Conservation (phyloP, 2,797 vertebrate genomes). For the Gambusia yucatana region DNA sequence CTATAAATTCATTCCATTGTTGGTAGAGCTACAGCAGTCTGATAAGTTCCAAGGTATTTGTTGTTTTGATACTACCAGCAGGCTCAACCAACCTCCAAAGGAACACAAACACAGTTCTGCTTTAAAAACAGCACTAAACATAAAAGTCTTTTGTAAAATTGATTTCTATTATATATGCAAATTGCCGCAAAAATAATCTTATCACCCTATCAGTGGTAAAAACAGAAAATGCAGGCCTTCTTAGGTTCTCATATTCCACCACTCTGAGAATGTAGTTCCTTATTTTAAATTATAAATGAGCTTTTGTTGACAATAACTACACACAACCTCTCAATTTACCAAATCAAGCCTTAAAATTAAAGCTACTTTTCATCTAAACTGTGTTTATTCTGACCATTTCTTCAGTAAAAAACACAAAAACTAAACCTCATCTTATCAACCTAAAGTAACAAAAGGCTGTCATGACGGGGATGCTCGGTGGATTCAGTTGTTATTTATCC, state of each 20-base stretch:
- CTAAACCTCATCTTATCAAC: not conserved
- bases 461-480: not conserved
- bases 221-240: not conserved
- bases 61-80: not conserved
- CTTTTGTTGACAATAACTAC: not conserved
- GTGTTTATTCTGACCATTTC: not conserved
- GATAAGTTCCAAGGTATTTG: not conserved
- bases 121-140: not conserved
- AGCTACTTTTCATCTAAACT: not conserved
- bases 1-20: not conserved
- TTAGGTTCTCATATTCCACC: not conserved
- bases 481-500: not conserved
- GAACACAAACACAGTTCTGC: not conserved
- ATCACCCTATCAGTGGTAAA: not conserved
- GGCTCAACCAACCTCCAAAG: not conserved
- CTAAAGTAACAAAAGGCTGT: not conserved
- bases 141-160: not conserved
- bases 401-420: not conserved
- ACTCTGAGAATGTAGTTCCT: not conserved
- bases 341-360: not conserved
- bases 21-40: not conserved
- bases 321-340: not conserved
- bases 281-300: not conserved
- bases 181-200: not conserved
- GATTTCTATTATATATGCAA: not conserved